Conservation (phyloP, 37 sponge, comb jelly and placozoan genomes). For the Halisarca cf. caerulea region DNA sequence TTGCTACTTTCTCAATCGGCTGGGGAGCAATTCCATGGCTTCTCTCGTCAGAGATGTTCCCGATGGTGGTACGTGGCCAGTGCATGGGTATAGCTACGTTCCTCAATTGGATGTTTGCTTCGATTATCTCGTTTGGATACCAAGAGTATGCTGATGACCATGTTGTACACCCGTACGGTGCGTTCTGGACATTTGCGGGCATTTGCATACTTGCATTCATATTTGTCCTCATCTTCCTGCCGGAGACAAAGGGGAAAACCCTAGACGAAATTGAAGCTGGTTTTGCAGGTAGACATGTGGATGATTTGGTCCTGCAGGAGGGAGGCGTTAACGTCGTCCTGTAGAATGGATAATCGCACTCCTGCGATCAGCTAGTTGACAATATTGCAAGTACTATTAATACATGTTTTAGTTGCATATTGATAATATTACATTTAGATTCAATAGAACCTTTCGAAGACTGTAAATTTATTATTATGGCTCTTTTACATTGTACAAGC, state of each 20-base stretch:
- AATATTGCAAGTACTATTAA: no score
- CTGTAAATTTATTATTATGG: no score
- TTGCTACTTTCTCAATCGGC: slow-evolving; percentile 70
- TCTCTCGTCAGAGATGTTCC: slow-evolving; percentile 78
- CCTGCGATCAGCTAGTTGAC: no score
- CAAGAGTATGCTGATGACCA: background rate
- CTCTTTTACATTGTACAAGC: no score
- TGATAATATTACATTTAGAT: no score
- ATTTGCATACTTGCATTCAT: slow-evolving; percentile 45
- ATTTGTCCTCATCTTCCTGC: slow-evolving; percentile 78
- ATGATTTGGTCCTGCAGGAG: background rate
- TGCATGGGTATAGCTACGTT: slow-evolving; percentile 59
- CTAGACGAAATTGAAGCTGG: slow-evolving; percentile 84
- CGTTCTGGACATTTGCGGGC: slow-evolving; percentile 73
- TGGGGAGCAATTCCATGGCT: slow-evolving; percentile 88
- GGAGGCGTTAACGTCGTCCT: background rate
- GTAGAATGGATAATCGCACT: no score
- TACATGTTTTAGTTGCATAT: no score
- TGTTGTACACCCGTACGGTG: slow-evolving; percentile 17
- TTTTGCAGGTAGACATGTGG: slow-evolving; percentile 23
- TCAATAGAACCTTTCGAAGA: no score
- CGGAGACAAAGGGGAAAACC: slow-evolving; percentile 85
- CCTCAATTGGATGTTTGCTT: slow-evolving; percentile 67
- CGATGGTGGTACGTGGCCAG: slow-evolving; percentile 58
- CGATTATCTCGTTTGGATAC: slow-evolving; percentile 57